Evolutionary conservation across 2,113 vertebrate species (phyloP).

Genomic region (Egretta garzetta): DNA sequence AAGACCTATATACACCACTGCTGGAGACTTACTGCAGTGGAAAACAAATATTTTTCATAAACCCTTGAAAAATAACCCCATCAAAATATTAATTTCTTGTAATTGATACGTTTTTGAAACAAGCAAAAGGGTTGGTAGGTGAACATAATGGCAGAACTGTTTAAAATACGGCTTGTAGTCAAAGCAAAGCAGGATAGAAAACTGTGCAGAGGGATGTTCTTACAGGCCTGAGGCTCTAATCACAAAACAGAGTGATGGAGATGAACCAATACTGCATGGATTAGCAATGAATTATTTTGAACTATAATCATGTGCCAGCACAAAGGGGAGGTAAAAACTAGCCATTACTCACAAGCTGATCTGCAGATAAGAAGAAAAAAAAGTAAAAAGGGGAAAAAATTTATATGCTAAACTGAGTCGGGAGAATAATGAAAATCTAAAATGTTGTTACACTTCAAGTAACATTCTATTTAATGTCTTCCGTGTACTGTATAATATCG

Average conservation of each 20-base stretch:
- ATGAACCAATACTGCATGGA: slow-evolving; percentile 80
- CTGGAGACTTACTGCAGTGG: slow-evolving; percentile 40
- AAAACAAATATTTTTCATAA: slow-evolving; percentile 69
- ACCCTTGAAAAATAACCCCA: slow-evolving; percentile 61
- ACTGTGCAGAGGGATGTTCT: slow-evolving; percentile 54
- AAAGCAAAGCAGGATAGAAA: slow-evolving; percentile 68
- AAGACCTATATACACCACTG: neutral
- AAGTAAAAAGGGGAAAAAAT: slow-evolving; percentile 37
- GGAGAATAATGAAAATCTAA: slow-evolving; percentile 73
- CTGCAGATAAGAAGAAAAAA: slow-evolving; percentile 58
- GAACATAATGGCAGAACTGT: slow-evolving; percentile 45
- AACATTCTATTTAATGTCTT: slow-evolving; percentile 70
- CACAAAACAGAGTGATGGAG: slow-evolving; percentile 76
- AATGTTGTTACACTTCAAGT: slow-evolving; percentile 70
- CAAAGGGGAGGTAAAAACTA: slow-evolving; percentile 75
- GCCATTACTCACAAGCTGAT: slow-evolving; percentile 77
- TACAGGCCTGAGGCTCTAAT: slow-evolving; percentile 76
- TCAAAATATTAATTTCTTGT: slow-evolving; percentile 68
- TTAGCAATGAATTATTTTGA: slow-evolving; percentile 82
- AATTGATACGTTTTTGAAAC: slow-evolving; percentile 58
- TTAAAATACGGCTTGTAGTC: slow-evolving; percentile 70
- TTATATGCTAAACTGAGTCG: slow-evolving; percentile 69
- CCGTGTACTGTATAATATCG: slow-evolving; percentile 22
- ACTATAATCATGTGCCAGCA: slow-evolving; percentile 74
- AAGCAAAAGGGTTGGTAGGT: slow-evolving; percentile 13